Evolutionary conservation across 2,113 vertebrate genomes (phyloP).

Genomic region (Leucoraja erinaceus): DNA sequence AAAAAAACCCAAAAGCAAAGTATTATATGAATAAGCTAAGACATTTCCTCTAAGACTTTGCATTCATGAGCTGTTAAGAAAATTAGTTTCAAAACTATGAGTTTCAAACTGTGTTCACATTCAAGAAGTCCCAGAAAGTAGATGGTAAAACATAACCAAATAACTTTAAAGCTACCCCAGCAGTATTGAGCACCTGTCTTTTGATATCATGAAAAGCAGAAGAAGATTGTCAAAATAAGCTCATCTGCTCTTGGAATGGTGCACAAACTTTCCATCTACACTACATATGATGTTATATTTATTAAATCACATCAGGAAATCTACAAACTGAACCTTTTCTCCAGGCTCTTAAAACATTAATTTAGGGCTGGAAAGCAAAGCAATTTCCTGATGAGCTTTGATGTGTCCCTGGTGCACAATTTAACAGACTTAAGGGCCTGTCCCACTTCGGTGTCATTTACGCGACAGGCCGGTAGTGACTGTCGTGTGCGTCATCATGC

Average conservation of each 20-base stretch:
- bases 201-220: background rate
- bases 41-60: background rate
- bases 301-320: background rate
- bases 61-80: background rate
- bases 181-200: background rate
- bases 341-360: slow-evolving; percentile 15
- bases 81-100: background rate
- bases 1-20: background rate
- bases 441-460: too few relatives aligned
- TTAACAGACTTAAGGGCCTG: background rate
- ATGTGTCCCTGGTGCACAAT: background rate
- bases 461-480: too few relatives aligned
- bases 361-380: background rate
- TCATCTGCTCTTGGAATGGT: background rate
- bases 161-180: background rate
- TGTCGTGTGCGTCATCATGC: too few relatives aligned
- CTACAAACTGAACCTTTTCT: background rate
- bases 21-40: too few relatives aligned
- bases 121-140: background rate
- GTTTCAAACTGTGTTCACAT: too few relatives aligned
- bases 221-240: background rate
- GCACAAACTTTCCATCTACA: background rate
- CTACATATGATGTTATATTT: background rate
- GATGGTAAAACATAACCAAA: background rate
- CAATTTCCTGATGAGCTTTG: slow-evolving; percentile 21